Evolutionary conservation across 1,140 invertebrate species (phyloP).

Genomic region (Drosophila albomicans): DNA sequence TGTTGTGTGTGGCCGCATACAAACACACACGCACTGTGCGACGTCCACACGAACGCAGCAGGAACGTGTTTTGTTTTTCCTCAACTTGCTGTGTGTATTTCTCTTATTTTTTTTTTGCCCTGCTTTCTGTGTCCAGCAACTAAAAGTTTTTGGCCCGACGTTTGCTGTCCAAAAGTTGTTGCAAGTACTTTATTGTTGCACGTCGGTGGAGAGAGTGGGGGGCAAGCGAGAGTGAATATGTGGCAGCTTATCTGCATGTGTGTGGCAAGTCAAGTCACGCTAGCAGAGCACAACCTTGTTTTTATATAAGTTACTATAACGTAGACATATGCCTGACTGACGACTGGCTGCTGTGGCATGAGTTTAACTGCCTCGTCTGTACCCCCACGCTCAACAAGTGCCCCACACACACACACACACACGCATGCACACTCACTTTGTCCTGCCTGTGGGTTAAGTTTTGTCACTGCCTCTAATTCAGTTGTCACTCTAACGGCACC

Average conservation of each 20-base stretch:
- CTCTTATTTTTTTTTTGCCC: not conserved
- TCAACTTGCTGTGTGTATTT: not conserved
- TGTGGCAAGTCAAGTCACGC: conserved; percentile 13
- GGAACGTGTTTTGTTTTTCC: conserved; percentile 17
- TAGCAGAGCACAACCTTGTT: conserved; percentile 7
- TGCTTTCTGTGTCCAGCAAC: not conserved
- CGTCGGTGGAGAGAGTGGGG: not conserved
- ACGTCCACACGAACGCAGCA: not conserved
- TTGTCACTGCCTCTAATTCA: conserved; percentile 7
- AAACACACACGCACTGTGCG: conserved; percentile 7
- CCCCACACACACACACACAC: not conserved
- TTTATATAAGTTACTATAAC: not conserved
- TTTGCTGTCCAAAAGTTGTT: conserved; percentile 11
- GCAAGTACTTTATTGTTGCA: conserved; percentile 36
- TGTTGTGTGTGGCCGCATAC: conserved; percentile 9
- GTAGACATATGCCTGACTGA: no score
- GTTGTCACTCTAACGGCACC: not conserved
- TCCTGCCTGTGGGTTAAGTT: not conserved
- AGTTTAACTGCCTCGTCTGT: not conserved
- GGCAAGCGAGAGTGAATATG: no score
- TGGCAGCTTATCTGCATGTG: conserved; percentile 18
- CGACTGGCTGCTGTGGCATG: not conserved
- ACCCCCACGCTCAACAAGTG: conserved; percentile 9
- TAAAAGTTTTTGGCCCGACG: conserved; percentile 8
- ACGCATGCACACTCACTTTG: not conserved